Evolutionary conservation across 2,113 vertebrate genomes (phyloP).

Genomic region (Eulemur macaco): DNA sequence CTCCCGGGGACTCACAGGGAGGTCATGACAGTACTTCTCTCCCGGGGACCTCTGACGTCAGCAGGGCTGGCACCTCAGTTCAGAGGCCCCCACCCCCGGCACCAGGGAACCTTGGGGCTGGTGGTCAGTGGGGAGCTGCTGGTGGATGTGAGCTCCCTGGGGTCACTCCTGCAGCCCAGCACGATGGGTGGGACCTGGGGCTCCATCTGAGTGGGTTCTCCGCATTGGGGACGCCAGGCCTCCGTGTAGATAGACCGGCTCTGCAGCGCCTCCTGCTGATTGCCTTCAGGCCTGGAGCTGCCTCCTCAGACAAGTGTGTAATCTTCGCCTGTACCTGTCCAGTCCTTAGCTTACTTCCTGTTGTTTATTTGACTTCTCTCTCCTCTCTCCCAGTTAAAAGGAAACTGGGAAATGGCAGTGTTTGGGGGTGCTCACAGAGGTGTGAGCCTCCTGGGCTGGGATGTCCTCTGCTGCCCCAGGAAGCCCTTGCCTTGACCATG

Average conservation of each 20-base stretch:
- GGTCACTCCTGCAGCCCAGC: no score
- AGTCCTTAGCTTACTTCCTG: background rate
- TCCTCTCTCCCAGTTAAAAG: background rate
- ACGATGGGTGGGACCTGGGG: no score
- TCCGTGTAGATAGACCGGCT: fast-evolving
- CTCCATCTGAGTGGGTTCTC: fast-evolving
- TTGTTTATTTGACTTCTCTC: background rate
- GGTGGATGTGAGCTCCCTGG: background rate
- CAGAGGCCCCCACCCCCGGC: background rate
- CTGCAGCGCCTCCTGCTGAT: fast-evolving
- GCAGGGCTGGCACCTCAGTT: background rate
- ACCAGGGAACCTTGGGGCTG: no score
- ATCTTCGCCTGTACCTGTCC: background rate
- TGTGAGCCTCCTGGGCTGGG: no score
- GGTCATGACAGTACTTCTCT: background rate
- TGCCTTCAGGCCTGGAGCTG: background rate
- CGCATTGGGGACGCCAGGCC: fast-evolving
- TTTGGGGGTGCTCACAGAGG: no score
- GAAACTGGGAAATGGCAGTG: background rate
- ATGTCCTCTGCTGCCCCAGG: no score
- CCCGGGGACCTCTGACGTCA: background rate
- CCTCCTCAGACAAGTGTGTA: background rate
- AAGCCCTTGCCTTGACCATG: background rate
- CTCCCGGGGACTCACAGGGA: background rate
- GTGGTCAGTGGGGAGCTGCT: background rate